These are phyloP conservation scores for Atrichornis clamosus DNA, from an alignment of 2,113 vertebrate genomes.

Conservation along the genomic window DNA sequence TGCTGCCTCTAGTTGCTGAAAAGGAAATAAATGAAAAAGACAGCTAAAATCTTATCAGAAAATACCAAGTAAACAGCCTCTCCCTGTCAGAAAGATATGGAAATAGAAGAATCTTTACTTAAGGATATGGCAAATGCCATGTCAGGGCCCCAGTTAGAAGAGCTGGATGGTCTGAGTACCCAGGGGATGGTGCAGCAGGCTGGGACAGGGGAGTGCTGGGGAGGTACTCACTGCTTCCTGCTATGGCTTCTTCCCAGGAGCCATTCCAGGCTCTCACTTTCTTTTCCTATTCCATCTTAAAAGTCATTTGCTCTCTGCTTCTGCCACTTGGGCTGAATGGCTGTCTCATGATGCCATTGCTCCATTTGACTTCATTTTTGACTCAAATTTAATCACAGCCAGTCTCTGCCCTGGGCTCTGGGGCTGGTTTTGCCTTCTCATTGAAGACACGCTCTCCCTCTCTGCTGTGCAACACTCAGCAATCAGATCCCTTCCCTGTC, in stretches of 20 bases:
- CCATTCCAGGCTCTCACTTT: neutral
- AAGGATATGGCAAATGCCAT: neutral
- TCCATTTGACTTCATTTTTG: neutral
- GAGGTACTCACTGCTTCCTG: neutral
- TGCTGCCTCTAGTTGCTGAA: slow-evolving; percentile 12
- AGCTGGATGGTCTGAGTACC: neutral
- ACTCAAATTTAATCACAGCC: neutral
- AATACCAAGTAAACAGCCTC: neutral
- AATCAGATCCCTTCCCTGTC: neutral
- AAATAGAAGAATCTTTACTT: neutral
- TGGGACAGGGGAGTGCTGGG: neutral
- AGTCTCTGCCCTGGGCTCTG: neutral
- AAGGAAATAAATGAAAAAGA: slow-evolving; percentile 14
- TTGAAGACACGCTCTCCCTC: neutral
- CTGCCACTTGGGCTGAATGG: neutral
- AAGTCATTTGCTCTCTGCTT: neutral
- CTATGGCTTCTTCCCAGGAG: neutral
- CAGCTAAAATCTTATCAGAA: neutral
- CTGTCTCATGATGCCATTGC: neutral
- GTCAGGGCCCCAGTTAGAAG: fast-evolving
- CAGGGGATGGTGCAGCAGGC: neutral
- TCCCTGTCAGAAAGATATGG: neutral
- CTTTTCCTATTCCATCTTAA: neutral
- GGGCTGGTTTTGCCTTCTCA: neutral
- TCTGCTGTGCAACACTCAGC: neutral